A percentile compares a stretch with the other conserved stretches of the same genome.
phyloP scores from a whole-genome alignment of 2,888 invertebrate species.

The Callyntrura sp. region DNA sequence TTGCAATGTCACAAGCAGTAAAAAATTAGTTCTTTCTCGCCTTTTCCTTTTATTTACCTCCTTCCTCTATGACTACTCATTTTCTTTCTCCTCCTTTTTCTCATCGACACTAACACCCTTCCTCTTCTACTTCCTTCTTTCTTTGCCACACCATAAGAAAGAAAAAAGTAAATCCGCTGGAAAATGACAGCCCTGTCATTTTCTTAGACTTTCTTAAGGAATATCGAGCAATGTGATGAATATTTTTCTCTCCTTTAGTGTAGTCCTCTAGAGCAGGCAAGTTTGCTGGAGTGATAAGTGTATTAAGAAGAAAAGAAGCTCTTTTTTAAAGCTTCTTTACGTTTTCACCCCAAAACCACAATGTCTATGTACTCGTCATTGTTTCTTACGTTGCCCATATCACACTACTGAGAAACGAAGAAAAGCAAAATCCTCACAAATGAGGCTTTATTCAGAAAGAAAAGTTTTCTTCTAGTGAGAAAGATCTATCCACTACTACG shows the following conservation, averaged over 20 bases:
- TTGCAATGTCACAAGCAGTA: conserved; percentile 58
- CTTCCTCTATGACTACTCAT: conserved; percentile 7
- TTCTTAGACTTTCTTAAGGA: conserved; percentile 70
- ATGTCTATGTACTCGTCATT: not conserved
- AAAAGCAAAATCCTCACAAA: conserved; percentile 66
- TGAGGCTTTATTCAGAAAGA: conserved; percentile 46
- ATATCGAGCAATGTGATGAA: conserved; percentile 56
- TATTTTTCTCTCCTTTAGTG: conserved; percentile 17
- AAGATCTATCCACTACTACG: too few species aligned
- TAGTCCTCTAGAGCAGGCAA: not conserved
- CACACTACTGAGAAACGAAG: conserved; percentile 1
- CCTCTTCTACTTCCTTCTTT: conserved; percentile 11
- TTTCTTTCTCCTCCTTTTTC: conserved; percentile 27
- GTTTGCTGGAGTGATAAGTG: conserved; percentile 22
- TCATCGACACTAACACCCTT: conserved; percentile 38
- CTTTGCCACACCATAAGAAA: conserved; percentile 36
- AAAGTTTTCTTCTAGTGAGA: not conserved
- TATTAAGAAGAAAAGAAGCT: conserved; percentile 19
- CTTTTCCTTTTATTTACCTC: not conserved
- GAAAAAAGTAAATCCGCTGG: conserved; percentile 73
- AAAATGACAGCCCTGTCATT: conserved; percentile 74
- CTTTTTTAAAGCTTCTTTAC: conserved; percentile 42
- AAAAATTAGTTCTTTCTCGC: conserved; percentile 71
- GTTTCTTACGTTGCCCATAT: not conserved
- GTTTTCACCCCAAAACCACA: not conserved